Base-by-base conservation (phyloP, 1,140 invertebrate genomes). In the Proales similis region DNA sequence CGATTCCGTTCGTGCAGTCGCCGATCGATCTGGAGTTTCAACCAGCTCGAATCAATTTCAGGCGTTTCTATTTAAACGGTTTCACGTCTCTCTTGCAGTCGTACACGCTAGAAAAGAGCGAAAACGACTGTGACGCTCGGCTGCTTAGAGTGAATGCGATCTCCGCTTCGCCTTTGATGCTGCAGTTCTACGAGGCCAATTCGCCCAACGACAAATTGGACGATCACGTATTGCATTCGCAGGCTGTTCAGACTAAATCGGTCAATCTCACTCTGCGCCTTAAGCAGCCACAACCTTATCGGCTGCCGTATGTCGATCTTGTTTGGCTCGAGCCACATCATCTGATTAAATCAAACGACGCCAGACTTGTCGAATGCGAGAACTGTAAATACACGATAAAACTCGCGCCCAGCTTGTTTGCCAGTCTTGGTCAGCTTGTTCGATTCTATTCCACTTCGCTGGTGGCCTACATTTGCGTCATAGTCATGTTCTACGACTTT, bases 371-470 rank as follows among this genome's bases (percentile, higher is more conserved):
- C 3, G 12, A 42, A 9, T 36, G 17, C 17, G 30, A 42, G 45
- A 42, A 26, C 30, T 24, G n/a, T 27, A 7, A 2, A 12, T 42
- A 42, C 12, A 5, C 3, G 4, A 42, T 57, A 29, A 19, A 5
- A 3, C 24, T 57, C 30, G 45, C 11, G 32, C 45, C 30, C 27
- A 39, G 45, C 22, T 42, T 42, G 5, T 29, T 42, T 2, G 33
- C 26, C 3, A 22, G 36, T 11, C 2, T 57, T 11, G 51, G 51
- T 26, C 51, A 57, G 45, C 30, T 57, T 22, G 32, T 57, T 0
- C 27, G 51, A 57, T 57, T 57, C 30, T 57, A 57, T 57, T 14
- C 17, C 17, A 14, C 17, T 24, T 57, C 30, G 29, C 30, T 57
- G 29, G 36, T 42, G 14, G 33, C 51, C 9, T 57, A n/a, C n/a